Conservation (phyloP, 1,140 invertebrate species). For the Tribolium madens region DNA sequence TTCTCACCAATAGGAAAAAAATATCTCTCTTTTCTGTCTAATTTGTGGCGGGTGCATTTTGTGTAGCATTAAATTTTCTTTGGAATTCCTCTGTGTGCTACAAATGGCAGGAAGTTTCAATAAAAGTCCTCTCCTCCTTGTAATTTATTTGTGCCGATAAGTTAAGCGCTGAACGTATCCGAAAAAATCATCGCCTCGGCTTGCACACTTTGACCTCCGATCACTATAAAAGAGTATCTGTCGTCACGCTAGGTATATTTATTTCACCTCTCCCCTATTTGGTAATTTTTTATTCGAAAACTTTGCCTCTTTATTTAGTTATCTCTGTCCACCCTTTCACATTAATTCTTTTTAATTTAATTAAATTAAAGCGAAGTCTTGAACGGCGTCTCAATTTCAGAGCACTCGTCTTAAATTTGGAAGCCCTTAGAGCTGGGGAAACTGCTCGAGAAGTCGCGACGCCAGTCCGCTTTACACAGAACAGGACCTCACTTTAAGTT, state of each 20-base stretch:
- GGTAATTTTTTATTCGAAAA: slow-evolving; percentile 32
- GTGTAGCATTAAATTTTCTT: not conserved
- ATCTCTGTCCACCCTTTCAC: not conserved
- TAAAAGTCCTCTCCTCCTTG: slow-evolving; percentile 4
- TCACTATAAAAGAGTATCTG: slow-evolving; percentile 28
- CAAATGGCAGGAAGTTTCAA: slow-evolving; percentile 13
- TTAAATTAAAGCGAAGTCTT: slow-evolving; percentile 17
- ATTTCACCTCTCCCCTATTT: slow-evolving; percentile 9
- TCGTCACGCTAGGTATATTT: slow-evolving; percentile 33
- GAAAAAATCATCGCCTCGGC: slow-evolving; percentile 26
- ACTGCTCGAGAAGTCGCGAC: slow-evolving; percentile 25
- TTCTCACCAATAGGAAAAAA: no score
- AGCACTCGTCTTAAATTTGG: slow-evolving; percentile 21
- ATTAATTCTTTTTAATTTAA: slow-evolving; percentile 28
- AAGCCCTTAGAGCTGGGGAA: not conserved
- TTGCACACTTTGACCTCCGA: slow-evolving; percentile 12
- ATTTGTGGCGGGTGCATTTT: not conserved
- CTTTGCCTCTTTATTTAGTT: slow-evolving; percentile 11
- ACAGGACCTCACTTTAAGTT: slow-evolving; percentile 45
- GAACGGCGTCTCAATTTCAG: slow-evolving; percentile 18
- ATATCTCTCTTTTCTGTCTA: no score
- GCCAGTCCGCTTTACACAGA: slow-evolving; percentile 28
- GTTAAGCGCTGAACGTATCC: slow-evolving; percentile 3
- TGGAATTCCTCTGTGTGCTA: slow-evolving; percentile 1
- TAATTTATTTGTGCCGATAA: slow-evolving; percentile 26